These are phyloP conservation scores for Notodonta ziczac DNA, from an alignment of 2,888 invertebrate genomes.

Conservation along the genomic window DNA sequence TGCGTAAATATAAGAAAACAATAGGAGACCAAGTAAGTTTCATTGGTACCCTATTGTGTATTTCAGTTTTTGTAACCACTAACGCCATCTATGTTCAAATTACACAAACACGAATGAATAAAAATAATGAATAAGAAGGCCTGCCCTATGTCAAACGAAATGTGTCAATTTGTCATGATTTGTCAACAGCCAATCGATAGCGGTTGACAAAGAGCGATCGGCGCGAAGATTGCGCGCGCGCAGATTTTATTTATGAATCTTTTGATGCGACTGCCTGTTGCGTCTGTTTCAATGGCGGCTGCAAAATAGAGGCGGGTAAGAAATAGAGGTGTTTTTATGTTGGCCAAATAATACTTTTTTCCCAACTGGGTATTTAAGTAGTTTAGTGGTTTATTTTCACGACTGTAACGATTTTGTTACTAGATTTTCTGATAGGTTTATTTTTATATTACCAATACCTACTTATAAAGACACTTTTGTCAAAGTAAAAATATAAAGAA, in stretches of 20 bases:
- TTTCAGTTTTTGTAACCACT: neutral
- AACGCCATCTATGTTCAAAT: slow-evolving; percentile 5
- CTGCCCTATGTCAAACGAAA: slow-evolving; percentile 29
- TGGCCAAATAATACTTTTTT: slow-evolving; percentile 1
- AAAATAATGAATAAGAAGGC: slow-evolving; percentile 8
- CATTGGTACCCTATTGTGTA: too few species aligned
- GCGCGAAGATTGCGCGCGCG: slow-evolving; percentile 29
- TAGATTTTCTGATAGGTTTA: neutral
- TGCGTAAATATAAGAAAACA: too few species aligned
- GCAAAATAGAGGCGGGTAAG: neutral
- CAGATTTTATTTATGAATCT: slow-evolving; percentile 49
- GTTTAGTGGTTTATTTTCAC: neutral
- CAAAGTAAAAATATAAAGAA: too few species aligned
- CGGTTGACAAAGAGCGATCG: slow-evolving; percentile 48
- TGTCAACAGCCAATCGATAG: slow-evolving; percentile 52
- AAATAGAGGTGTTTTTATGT: neutral
- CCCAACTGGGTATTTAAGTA: neutral
- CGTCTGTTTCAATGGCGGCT: slow-evolving; percentile 3
- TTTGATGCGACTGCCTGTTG: slow-evolving; percentile 26
- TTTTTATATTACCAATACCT: neutral
- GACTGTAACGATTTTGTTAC: neutral
- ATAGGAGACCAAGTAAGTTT: too few species aligned
- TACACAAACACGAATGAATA: slow-evolving; percentile 9
- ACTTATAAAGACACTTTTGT: too few species aligned
- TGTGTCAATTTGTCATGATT: slow-evolving; percentile 60